These are phyloP conservation scores for Pherbina coryleti DNA, from an alignment of 2,888 invertebrate species.

Conservation along the genomic window DNA sequence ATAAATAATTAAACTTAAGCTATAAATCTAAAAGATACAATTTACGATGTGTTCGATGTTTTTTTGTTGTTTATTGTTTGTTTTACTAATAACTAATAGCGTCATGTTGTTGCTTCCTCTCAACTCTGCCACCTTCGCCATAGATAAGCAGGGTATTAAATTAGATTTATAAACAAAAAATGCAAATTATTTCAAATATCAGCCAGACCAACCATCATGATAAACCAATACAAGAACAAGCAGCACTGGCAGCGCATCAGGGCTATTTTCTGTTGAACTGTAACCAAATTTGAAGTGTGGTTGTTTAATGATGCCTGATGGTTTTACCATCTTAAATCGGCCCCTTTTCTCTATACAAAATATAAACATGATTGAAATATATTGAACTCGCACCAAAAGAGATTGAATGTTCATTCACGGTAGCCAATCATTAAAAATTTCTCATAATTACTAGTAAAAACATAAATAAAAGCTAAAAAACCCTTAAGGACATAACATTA, in stretches of 20 bases:
- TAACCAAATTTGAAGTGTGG: background rate
- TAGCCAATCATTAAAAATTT: conserved; percentile 17
- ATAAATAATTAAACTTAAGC: conserved; percentile 20
- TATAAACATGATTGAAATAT: background rate
- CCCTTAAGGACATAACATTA: conserved; percentile 2
- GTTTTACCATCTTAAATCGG: background rate
- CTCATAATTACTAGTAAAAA: background rate
- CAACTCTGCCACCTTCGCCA: background rate
- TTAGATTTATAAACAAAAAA: conserved; percentile 26
- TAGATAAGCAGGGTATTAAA: background rate
- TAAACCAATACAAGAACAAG: background rate
- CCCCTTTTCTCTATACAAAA: background rate
- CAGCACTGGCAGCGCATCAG: background rate
- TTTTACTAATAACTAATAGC: conserved; percentile 23
- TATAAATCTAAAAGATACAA: conserved; percentile 20
- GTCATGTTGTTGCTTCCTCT: background rate
- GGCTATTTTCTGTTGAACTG: background rate
- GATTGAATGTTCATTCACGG: background rate
- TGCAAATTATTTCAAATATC: conserved; percentile 5
- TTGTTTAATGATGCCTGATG: conserved; percentile 5
- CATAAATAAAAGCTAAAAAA: background rate
- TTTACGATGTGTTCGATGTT: conserved; percentile 20
- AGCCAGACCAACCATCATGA: background rate
- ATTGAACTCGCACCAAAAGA: background rate
- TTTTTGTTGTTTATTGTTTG: conserved; percentile 2